Evolutionary conservation across 2,797 vertebrate genomes (phyloP), one percentile per base, ranked within the genome.

Genomic region (Rhabdomys pumilio): DNA sequence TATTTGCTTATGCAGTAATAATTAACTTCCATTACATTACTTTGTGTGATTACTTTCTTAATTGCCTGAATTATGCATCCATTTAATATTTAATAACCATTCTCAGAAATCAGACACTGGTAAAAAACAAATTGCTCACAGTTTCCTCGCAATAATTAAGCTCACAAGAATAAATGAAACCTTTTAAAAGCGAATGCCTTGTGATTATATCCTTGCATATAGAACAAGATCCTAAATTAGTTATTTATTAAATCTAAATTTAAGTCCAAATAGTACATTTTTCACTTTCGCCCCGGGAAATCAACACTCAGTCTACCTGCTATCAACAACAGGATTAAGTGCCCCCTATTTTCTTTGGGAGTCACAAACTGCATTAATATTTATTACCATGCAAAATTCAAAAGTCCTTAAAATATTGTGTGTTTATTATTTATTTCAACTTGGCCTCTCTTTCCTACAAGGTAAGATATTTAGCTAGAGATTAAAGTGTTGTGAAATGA

Each of bases 21-120:
- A 99, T 99, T 99, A 99, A 99, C 99, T 99, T 99, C 99, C 99
- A 99, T 99, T 99, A 99, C 99, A 99, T 99, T 99, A 99, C 99
- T 99, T 99, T 99, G 99, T 99, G 99, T 99, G 99, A 99, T 99
- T 99, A 99, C 99, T 99, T 99, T 99, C 99, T 99, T 99, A 99
- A 99, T 99, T 99, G 99, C 99, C 99, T 99, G 99, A 99, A 99
- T 99, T 99, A 99, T 99, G 99, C 99, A 99, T 99, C 99, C 99
- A 99, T 99, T 99, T 99, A 99, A 99, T 99, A 99, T 99, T 99
- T 99, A 99, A 99, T 99, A 99, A 99, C 99, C 99, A 99, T 99
- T 99, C 99, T 99, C 99, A 99, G 99, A 99, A 99, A 99, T 99
- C 99, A 99, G 99, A 99, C 99, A 99, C 99, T 99, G 99, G 99